A percentile compares a stretch with the other conserved stretches of the same genome.
These are phyloP conservation scores for Spondyliosoma cantharus DNA, from an alignment of 2,797 vertebrate species.

Conservation along the genomic window DNA sequence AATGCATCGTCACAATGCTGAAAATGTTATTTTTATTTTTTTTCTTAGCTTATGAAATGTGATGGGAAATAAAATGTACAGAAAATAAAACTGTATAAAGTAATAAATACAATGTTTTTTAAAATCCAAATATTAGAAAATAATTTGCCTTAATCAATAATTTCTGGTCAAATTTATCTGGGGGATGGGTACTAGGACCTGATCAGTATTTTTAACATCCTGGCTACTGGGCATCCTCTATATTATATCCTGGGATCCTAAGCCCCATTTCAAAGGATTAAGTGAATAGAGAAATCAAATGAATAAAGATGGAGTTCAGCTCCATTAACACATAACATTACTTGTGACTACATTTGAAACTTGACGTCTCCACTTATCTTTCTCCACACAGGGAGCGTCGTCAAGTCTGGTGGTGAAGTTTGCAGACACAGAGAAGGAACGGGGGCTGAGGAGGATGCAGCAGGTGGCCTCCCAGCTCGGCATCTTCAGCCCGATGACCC, in stretches of 20 bases:
- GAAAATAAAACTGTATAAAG: too few species aligned
- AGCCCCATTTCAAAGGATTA: conserved; percentile 45
- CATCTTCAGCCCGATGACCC: conserved; percentile 94
- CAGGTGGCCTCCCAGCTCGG: conserved; percentile 94
- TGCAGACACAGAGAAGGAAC: conserved; percentile 95
- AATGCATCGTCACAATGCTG: too few species aligned
- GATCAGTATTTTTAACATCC: too few species aligned
- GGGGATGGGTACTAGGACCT: too few species aligned
- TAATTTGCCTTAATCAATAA: too few species aligned
- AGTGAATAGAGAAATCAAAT: conserved; percentile 47
- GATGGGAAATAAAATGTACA: too few species aligned
- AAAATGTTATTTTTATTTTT: too few species aligned
- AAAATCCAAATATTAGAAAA: too few species aligned
- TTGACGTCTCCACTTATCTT: background rate
- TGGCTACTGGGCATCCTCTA: background rate
- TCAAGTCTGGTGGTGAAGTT: conserved; percentile 98
- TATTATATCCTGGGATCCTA: background rate
- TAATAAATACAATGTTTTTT: too few species aligned
- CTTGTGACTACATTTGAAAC: conserved; percentile 35
- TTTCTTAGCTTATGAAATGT: too few species aligned
- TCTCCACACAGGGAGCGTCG: conserved; percentile 87
- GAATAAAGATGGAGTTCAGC: conserved; percentile 35
- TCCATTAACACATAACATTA: conserved; percentile 32
- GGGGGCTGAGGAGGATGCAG: conserved; percentile 93
- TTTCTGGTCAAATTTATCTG: too few species aligned